These are phyloP conservation scores for Notospermus geniculatus DNA, from an alignment of 1,140 invertebrate species.

Conservation along the genomic window DNA sequence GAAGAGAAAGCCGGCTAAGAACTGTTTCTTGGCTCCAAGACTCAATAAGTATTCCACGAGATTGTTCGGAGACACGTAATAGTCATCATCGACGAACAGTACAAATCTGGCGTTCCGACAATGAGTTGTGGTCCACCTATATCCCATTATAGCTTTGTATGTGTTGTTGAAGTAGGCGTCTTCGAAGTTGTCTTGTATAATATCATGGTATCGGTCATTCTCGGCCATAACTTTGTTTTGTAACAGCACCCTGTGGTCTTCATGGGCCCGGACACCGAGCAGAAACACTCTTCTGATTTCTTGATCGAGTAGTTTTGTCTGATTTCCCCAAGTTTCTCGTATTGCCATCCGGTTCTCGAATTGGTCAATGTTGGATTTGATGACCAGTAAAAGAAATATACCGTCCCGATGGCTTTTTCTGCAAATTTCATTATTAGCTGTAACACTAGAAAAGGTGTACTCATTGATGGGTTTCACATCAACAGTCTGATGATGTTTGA, in stretches of 20 bases:
- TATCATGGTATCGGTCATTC: background rate
- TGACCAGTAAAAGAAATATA: background rate
- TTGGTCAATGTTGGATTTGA: background rate
- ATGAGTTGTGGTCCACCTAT: background rate
- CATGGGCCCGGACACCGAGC: background rate
- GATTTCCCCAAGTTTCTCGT: background rate
- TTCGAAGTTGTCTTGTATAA: background rate
- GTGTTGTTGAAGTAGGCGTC: background rate
- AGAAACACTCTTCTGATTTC: background rate
- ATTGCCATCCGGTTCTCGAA: background rate
- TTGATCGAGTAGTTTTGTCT: background rate
- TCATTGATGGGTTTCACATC: too few relatives aligned
- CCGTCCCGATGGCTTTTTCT: background rate
- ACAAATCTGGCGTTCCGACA: background rate
- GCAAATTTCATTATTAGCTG: background rate
- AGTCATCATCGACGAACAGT: background rate
- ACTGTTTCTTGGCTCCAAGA: background rate
- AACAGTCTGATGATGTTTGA: too few relatives aligned
- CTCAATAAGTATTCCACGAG: slow-evolving; percentile 5
- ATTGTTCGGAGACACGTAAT: background rate
- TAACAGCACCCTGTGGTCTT: background rate
- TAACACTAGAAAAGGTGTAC: background rate
- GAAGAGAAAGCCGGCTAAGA: background rate
- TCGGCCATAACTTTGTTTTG: background rate
- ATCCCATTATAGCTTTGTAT: background rate